Evolutionary conservation across 1,140 invertebrate genomes (phyloP), one percentile per base, ranked within the genome.

Genomic region (Drosophila rufa): DNA sequence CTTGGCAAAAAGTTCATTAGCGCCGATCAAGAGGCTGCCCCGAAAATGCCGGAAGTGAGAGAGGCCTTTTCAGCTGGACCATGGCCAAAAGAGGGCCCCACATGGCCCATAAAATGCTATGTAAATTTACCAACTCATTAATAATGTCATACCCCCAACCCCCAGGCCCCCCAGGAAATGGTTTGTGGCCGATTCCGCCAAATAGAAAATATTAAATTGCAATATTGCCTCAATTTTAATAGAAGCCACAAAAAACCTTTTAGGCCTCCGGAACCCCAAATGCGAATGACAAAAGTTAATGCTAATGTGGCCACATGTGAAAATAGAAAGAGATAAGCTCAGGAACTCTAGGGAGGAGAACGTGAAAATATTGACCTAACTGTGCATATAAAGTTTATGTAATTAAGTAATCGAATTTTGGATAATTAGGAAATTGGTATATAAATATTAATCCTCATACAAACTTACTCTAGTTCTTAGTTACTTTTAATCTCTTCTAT

Each of bases 1-100:
- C 51, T 46, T 17, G 65, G 75, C 78, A 70, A 78, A 87, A 89
- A 79, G 77, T 89, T 89, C 84, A 87, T 87, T 87, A 87, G 80
- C 80, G 80, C 55, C 78, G 77, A 87, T 87, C 84, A 79, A 79
- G 82, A 78, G 74, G 25, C 40, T 30, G 38, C 48, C 3, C 27
- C 36, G 22, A 56, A 33, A 43, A 50, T 33, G n/a, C 7, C 73
- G 77, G 84, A 83, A 82, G 60, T 50, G 15, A 47, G 43, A 19
- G 36, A 9, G 33, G 19, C 19, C 33, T 15, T 61, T 62, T 59
- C 30, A 42, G 14, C 55, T 62, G 50, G 64, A 51, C 59, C 17
- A 25, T 33, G 46, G 69, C 60, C 75, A 75, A 74, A 45, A 68
- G n/a, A 15, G 45, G 55, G 43, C 61, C 56, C 60, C 65, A 60